phyloP scores from a whole-genome alignment of 2,113 vertebrate species.

The Bolborhynchus lineola region DNA sequence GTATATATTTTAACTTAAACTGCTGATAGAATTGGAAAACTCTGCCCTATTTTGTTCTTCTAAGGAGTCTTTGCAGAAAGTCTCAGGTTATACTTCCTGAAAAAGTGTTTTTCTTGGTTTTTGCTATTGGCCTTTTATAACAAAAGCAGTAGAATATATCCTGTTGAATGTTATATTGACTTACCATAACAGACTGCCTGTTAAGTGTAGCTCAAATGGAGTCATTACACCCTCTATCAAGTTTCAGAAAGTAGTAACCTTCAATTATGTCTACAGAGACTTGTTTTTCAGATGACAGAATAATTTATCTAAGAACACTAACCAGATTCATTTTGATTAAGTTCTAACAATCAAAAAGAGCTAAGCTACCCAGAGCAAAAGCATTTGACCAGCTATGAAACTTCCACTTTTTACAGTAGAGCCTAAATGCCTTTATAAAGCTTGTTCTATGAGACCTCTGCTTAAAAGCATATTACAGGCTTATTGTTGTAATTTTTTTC shows the following conservation, averaged over 20 bases:
- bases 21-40: neutral
- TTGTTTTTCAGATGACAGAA: slow-evolving; percentile 76
- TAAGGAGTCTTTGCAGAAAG: neutral
- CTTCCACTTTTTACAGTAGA: neutral
- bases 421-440: neutral
- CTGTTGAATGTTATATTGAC: slow-evolving; percentile 61
- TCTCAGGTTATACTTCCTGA: neutral
- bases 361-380: neutral
- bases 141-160: slow-evolving; percentile 51
- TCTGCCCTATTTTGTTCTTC: neutral
- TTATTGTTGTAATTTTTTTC: neutral
- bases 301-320: slow-evolving; percentile 74
- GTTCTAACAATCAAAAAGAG: slow-evolving; percentile 17
- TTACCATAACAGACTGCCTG: slow-evolving; percentile 28
- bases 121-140: slow-evolving; percentile 28
- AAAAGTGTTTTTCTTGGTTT: neutral
- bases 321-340: slow-evolving; percentile 65
- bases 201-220: slow-evolving; percentile 37
- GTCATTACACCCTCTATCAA: slow-evolving; percentile 69
- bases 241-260: slow-evolving; percentile 74
- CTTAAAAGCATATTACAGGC: neutral
- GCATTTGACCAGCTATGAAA: slow-evolving; percentile 1
- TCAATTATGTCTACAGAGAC: slow-evolving; percentile 70
- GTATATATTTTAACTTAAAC: neutral
- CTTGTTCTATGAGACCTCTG: neutral